Conservation (phyloP, 1,140 invertebrate genomes). For the Calephelis nemesis region DNA sequence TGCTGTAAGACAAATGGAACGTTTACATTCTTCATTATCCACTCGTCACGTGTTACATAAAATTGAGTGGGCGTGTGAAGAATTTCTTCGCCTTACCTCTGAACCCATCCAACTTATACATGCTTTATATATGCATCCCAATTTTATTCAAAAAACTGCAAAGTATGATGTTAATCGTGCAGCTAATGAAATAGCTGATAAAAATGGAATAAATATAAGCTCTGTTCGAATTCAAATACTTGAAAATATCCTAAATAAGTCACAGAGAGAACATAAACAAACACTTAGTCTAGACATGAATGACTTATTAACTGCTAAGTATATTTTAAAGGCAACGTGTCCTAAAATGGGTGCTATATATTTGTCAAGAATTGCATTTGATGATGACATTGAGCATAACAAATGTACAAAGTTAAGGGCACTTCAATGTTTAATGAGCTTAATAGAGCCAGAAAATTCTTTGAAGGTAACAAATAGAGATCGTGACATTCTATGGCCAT, state of each 20-base stretch:
- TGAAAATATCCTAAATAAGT: slow-evolving; percentile 68
- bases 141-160: slow-evolving; percentile 72
- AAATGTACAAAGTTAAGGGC: slow-evolving; percentile 74
- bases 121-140: slow-evolving; percentile 78
- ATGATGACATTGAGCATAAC: slow-evolving; percentile 68
- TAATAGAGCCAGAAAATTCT: slow-evolving; percentile 66
- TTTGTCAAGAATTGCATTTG: slow-evolving; percentile 73
- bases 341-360: slow-evolving; percentile 75
- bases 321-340: slow-evolving; percentile 75
- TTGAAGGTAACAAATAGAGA: slow-evolving; percentile 68
- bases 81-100: slow-evolving; percentile 74
- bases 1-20: slow-evolving; percentile 75
- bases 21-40: slow-evolving; percentile 77
- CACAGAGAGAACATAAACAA: slow-evolving; percentile 47
- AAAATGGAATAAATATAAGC: slow-evolving; percentile 71
- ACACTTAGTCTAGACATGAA: slow-evolving; percentile 50
- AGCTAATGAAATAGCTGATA: slow-evolving; percentile 79
- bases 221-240: slow-evolving; percentile 73
- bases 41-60: slow-evolving; percentile 80
- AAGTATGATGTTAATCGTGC: slow-evolving; percentile 78
- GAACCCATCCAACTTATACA: slow-evolving; percentile 79
- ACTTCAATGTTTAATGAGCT: slow-evolving; percentile 74
- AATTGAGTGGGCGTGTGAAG: slow-evolving; percentile 79
- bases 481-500: slow-evolving; percentile 60
- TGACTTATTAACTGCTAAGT: slow-evolving; percentile 70